Evolutionary conservation across 2,113 vertebrate species (phyloP).

Genomic region (Empidonax traillii): DNA sequence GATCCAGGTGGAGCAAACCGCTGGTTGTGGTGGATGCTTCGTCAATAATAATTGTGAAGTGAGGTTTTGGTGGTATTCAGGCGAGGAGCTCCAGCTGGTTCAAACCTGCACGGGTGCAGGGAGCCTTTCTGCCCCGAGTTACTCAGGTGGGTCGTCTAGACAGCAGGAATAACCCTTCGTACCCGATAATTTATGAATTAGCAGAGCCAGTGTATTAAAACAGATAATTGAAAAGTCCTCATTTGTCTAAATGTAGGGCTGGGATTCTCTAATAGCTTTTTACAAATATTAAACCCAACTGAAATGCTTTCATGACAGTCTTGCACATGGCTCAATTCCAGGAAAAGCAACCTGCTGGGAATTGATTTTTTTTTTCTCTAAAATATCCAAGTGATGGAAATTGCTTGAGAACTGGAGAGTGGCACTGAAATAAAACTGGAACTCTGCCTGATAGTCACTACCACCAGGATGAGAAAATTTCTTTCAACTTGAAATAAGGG

Average conservation of each 20-base stretch:
- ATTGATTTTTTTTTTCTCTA: background rate
- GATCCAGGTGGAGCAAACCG: background rate
- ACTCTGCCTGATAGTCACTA: background rate
- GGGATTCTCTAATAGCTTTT: slow-evolving; percentile 28
- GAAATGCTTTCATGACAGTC: slow-evolving; percentile 9
- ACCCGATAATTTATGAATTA: slow-evolving; percentile 38
- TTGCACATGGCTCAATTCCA: background rate
- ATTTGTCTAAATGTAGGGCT: slow-evolving; percentile 45
- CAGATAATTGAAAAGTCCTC: slow-evolving; percentile 38
- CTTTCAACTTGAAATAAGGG: background rate
- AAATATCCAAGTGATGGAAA: background rate
- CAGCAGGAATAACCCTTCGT: background rate
- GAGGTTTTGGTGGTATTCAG: slow-evolving; percentile 38
- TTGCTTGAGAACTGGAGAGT: background rate
- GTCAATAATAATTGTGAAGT: slow-evolving; percentile 7
- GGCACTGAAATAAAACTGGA: background rate
- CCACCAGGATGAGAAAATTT: background rate
- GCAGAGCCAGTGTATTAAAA: slow-evolving; percentile 29
- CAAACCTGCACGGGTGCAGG: background rate
- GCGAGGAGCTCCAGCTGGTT: slow-evolving; percentile 36
- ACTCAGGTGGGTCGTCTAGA: slow-evolving; percentile 40
- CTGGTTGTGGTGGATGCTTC: background rate
- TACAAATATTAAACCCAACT: slow-evolving; percentile 3
- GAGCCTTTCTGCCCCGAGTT: background rate
- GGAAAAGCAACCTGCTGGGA: background rate